A percentile compares a stretch with the other conserved stretches of the same genome.
Conservation (phyloP, 2,888 invertebrate genomes). For the Clistopyga incitator region DNA sequence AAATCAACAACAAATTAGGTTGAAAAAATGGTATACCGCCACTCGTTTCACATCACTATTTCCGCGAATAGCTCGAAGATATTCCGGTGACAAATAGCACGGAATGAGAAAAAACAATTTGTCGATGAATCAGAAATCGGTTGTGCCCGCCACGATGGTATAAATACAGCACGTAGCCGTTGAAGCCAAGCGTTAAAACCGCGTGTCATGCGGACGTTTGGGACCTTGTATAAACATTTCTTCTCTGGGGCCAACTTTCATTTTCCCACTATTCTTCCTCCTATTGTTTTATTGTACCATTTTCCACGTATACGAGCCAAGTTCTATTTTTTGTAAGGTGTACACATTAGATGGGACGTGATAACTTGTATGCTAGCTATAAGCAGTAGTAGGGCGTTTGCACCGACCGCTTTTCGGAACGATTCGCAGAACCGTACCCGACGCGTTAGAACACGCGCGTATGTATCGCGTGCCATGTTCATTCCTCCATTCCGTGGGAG, state of each 20-base stretch:
- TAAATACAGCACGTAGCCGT: neutral
- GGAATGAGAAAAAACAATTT: neutral
- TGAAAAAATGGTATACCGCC: too few relatives aligned
- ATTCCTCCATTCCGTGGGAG: conserved; percentile 45
- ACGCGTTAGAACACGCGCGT: conserved; percentile 53
- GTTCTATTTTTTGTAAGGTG: conserved; percentile 15
- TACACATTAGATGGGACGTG: conserved; percentile 28
- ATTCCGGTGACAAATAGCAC: neutral
- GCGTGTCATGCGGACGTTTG: conserved; percentile 7
- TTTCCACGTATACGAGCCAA: conserved; percentile 22
- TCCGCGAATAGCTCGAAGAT: neutral
- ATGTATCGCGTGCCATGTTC: conserved; percentile 59
- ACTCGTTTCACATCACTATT: neutral
- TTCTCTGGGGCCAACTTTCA: neutral
- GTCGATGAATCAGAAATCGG: neutral
- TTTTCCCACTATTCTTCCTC: neutral
- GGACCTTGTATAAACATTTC: neutral
- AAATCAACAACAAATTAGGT: too few relatives aligned
- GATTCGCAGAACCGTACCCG: conserved; percentile 67
- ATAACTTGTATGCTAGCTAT: conserved; percentile 13
- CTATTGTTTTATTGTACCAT: conserved; percentile 25
- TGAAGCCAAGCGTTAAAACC: neutral
- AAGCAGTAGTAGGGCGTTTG: conserved; percentile 31
- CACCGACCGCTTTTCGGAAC: conserved; percentile 62
- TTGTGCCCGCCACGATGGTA: neutral